These are phyloP conservation scores for Brachyptera putata DNA, from an alignment of 2,888 invertebrate species.

Conservation along the genomic window DNA sequence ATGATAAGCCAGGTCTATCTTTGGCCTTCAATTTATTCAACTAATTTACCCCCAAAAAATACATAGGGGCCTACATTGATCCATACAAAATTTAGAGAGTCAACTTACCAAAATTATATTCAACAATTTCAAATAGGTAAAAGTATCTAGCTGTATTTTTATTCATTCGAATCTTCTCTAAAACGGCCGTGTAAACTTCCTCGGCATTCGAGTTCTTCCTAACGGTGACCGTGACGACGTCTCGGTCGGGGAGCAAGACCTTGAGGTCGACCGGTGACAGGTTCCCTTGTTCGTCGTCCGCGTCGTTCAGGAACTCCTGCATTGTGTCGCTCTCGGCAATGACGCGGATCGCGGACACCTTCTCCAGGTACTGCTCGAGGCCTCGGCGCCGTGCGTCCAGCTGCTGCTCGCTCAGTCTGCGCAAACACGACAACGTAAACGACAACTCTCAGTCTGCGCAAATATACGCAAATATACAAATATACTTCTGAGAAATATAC, in stretches of 20 bases:
- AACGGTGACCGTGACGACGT: conserved; percentile 82
- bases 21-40: too few species aligned
- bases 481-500: neutral
- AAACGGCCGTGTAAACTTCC: conserved; percentile 83
- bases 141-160: conserved; percentile 83
- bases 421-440: neutral
- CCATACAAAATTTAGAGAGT: too few species aligned
- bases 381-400: conserved; percentile 90
- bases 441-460: too few species aligned
- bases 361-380: conserved; percentile 95
- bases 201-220: conserved; percentile 85
- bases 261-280: conserved; percentile 56
- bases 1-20: too few species aligned
- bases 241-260: conserved; percentile 84
- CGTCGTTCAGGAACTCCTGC: conserved; percentile 94
- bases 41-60: too few species aligned
- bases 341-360: conserved; percentile 95
- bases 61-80: too few species aligned
- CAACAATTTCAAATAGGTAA: conserved; percentile 95
- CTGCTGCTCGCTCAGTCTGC: conserved; percentile 87
- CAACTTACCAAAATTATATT: conserved; percentile 94
- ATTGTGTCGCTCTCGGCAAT: conserved; percentile 96
- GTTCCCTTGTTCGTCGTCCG: conserved; percentile 67
- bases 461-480: too few species aligned
- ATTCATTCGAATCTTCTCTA: conserved; percentile 77